phyloP scores from a whole-genome alignment of 2,797 vertebrate genomes.

The Austrolebias charrua region DNA sequence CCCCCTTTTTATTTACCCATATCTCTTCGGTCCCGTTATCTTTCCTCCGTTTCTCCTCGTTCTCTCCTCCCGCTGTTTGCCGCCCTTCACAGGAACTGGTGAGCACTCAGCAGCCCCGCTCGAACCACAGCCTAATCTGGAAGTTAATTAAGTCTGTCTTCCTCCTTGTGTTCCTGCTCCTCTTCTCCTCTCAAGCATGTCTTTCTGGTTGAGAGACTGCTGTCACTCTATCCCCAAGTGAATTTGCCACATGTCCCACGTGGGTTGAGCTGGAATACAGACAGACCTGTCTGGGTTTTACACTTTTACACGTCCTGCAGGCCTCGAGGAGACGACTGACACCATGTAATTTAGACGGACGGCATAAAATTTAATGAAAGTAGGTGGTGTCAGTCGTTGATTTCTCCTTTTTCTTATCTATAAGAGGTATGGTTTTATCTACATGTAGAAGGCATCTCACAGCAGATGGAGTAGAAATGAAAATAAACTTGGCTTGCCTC shows the following conservation, averaged over 20 bases:
- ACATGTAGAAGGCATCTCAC: conserved; percentile 62
- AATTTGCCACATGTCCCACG: conserved; percentile 48
- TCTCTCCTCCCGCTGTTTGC: conserved; percentile 31
- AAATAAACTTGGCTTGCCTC: conserved; percentile 74
- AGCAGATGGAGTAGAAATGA: conserved; percentile 71
- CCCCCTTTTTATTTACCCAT: conserved; percentile 48
- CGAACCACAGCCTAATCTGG: conserved; percentile 68
- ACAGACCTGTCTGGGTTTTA: conserved; percentile 49
- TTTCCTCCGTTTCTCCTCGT: conserved; percentile 25
- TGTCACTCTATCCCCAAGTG: conserved; percentile 62
- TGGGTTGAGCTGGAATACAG: conserved; percentile 51
- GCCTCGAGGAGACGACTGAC: conserved; percentile 49
- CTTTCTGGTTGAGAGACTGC: conserved; percentile 65
- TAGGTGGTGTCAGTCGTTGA: conserved; percentile 57
- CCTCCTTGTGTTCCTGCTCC: conserved; percentile 51
- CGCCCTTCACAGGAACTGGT: conserved; percentile 56
- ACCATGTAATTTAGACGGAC: conserved; percentile 65
- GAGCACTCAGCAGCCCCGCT: conserved; percentile 49
- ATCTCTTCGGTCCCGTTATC: conserved; percentile 47
- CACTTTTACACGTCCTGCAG: conserved; percentile 52
- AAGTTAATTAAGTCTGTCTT: conserved; percentile 74
- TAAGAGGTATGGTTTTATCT: conserved; percentile 35
- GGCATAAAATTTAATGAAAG: conserved; percentile 69
- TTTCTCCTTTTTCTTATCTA: conserved; percentile 33
- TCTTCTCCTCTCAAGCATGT: conserved; percentile 63